These are phyloP conservation scores for Barbus barbus DNA, from an alignment of 2,113 vertebrate genomes.

Conservation along the genomic window DNA sequence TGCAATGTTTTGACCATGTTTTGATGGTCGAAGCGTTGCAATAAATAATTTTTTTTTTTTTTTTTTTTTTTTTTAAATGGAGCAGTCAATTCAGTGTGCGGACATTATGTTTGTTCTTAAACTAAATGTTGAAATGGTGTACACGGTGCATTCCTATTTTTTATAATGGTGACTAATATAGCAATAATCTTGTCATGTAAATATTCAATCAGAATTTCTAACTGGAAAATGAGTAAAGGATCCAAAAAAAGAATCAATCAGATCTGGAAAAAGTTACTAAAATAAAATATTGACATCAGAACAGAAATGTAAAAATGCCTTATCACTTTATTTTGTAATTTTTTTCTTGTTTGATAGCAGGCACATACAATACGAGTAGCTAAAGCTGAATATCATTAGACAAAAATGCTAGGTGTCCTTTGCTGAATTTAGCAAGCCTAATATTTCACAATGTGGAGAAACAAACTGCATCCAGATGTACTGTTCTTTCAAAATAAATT, in stretches of 20 bases:
- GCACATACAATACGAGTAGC: slow-evolving; percentile 32
- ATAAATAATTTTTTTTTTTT: too few relatives aligned
- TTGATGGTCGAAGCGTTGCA: too few relatives aligned
- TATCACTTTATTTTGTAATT: slow-evolving; percentile 51
- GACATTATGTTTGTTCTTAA: too few relatives aligned
- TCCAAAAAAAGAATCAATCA: background rate
- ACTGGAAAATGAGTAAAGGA: background rate
- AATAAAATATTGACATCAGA: background rate
- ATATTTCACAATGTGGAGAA: background rate
- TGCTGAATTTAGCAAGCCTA: background rate
- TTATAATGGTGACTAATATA: background rate
- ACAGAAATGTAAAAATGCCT: slow-evolving; percentile 51
- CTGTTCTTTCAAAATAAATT: slow-evolving; percentile 45
- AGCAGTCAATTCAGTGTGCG: too few relatives aligned
- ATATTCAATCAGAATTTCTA: background rate
- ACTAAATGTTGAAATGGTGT: background rate
- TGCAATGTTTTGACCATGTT: too few relatives aligned
- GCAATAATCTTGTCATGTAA: background rate
- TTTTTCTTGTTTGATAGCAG: slow-evolving; percentile 42
- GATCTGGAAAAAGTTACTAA: background rate
- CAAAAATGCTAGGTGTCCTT: slow-evolving; percentile 27
- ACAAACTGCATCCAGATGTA: too few relatives aligned
- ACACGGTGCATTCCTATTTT: background rate
- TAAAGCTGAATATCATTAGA: slow-evolving; percentile 40
- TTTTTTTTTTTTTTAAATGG: too few relatives aligned